Base-by-base conservation (phyloP, 2,888 invertebrate genomes). In the Sussaba pulchella region DNA sequence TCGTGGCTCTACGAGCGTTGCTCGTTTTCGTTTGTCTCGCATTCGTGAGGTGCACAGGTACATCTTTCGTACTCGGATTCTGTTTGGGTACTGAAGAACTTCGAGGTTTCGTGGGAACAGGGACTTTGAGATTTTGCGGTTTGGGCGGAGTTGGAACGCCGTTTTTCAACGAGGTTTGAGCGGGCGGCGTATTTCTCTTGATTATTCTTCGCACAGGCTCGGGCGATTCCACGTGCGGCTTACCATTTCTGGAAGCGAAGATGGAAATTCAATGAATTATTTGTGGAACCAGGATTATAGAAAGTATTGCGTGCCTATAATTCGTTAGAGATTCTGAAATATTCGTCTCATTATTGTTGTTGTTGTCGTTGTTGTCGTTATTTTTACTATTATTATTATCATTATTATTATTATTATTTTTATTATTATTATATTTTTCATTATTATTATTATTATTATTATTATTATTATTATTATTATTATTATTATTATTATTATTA, bases 81-180 rank as follows among this genome's bases (percentile, higher is more conserved):
- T 41, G 73, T 21, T 77, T 39, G 21, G 81, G 77, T 10, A 73
- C 21, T 3, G 81, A 81, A n/a, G 75, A 78, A 78, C 75, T 82
- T 54, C 78, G 78, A 12, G 78, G 43, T 67, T 63, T 78, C 43
- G 66, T 21, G 63, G 73, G 8, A 4, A 59, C 50, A 12, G 70
- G 43, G 2, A 47, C 3, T 50, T 73, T 77, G 0, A 14, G 19
- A 21, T 19, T 66, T 36, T 14, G 57, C 2, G 26, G 5, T 45
- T 77, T 81, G 5, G 57, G 4, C 8, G 50, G 1, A 10, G 41
- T 0, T 14, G 41, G n/a, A 50, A 31, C 21, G 26, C 73, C 57
- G 12, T 70, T 74, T 0, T 66, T 81, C 17, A 24, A 26, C 5
- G 57, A 59, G 14, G 70, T 26, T 70, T 69, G 64, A 45, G 14